Evolutionary conservation across 2,888 invertebrate species (phyloP).

Genomic region (Nasonovia ribisnigri): DNA sequence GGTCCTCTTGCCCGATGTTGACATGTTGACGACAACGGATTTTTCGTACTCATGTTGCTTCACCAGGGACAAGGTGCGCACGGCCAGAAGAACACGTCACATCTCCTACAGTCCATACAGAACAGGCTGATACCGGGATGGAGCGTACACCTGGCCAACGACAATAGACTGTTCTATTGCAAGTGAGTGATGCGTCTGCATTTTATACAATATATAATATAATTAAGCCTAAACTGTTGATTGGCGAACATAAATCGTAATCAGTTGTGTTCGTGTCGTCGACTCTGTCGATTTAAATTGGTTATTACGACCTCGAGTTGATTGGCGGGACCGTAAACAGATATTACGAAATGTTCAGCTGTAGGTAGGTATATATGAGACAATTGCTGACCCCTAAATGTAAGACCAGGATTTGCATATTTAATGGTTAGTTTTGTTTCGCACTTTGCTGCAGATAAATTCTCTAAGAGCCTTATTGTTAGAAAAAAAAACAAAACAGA

Average conservation of each 20-base stretch:
- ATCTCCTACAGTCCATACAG: conserved; percentile 74
- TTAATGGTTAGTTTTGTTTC: conserved; percentile 42
- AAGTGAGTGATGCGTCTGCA: conserved; percentile 78
- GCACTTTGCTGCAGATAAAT: not conserved
- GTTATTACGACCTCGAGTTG: not conserved
- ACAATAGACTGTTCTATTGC: conserved; percentile 90
- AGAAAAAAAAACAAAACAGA: not conserved
- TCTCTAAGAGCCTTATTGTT: not conserved
- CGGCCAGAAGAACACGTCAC: conserved; percentile 59
- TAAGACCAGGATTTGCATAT: conserved; percentile 44
- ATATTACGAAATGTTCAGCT: not conserved
- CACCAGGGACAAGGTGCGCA: conserved; percentile 67
- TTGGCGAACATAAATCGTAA: not conserved
- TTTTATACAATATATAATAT: not conserved
- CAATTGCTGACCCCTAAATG: conserved; percentile 30
- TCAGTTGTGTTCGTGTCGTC: not conserved
- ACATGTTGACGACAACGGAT: conserved; percentile 55
- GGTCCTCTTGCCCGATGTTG: not conserved
- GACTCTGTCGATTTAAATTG: not conserved
- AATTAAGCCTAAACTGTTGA: not conserved
- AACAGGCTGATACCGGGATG: conserved; percentile 79
- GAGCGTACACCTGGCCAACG: conserved; percentile 83
- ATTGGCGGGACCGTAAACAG: not conserved
- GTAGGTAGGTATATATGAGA: not conserved
- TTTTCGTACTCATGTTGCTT: conserved; percentile 67